phyloP scores from a whole-genome alignment of 2,113 vertebrate species.

The Trochalopteron elliotii region DNA sequence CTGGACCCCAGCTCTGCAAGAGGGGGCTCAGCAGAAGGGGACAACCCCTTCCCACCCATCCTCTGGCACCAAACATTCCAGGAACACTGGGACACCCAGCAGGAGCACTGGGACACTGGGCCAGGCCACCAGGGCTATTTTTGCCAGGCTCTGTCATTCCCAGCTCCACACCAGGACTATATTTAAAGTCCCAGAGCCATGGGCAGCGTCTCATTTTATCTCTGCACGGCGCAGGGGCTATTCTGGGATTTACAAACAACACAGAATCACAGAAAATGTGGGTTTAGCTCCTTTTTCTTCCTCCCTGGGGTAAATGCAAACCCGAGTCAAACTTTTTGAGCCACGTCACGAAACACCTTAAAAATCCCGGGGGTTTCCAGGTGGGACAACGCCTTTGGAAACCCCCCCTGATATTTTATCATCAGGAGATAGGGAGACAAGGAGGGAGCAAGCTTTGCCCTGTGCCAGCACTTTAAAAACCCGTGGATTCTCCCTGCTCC shows the following conservation, averaged over 20 bases:
- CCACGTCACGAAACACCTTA: not conserved
- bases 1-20: not conserved
- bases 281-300: not conserved
- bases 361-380: not conserved
- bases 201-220: not conserved
- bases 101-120: not conserved
- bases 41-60: not conserved
- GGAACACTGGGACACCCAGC: not conserved
- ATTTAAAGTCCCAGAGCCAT: constrained; percentile 47
- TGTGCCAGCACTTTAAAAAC: fast-evolving
- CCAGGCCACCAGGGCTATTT: constrained; percentile 65
- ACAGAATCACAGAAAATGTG: not conserved
- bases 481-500: fast-evolving
- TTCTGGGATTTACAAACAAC: not conserved
- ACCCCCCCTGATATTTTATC: not conserved
- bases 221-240: not conserved
- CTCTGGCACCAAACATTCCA: fast-evolving
- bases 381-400: fast-evolving
- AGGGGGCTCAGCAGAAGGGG: not conserved
- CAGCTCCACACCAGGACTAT: constrained; percentile 37
- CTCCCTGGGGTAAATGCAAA: not conserved
- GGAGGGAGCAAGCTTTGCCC: not conserved
- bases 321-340: not conserved
- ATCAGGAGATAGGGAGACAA: fast-evolving
- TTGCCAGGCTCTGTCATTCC: constrained; percentile 66